A percentile compares a stretch with the other conserved stretches of the same genome.
Evolutionary conservation across 1,140 invertebrate genomes (phyloP).

Genomic region (Leptinotarsa defecta): DNA sequence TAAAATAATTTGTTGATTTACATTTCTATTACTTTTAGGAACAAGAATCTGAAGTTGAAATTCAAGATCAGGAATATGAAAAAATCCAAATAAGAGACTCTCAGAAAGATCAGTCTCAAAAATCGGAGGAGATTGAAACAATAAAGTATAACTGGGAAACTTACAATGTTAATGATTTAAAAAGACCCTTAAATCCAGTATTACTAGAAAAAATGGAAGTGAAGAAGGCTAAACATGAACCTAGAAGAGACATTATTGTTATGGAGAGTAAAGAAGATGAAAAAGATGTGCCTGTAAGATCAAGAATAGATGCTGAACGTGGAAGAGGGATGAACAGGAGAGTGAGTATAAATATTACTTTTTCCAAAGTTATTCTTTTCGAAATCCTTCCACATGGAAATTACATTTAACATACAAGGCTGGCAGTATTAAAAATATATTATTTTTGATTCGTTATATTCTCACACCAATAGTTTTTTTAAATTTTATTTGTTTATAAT

Average conservation of each 20-base stretch:
- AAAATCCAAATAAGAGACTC: no score
- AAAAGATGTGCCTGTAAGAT: constrained; percentile 6
- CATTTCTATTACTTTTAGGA: no score
- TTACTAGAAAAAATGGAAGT: neutral
- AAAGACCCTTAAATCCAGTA: constrained; percentile 16
- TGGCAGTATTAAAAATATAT: no score
- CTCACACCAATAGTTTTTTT: neutral
- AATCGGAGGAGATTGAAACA: no score
- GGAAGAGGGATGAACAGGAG: constrained; percentile 10
- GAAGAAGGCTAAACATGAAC: neutral
- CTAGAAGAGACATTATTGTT: constrained; percentile 9
- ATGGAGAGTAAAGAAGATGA: constrained; percentile 13
- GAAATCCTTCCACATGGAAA: no score
- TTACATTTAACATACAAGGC: no score
- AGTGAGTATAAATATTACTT: neutral
- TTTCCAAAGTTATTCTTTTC: no score
- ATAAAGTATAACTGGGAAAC: neutral
- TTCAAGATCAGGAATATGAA: no score
- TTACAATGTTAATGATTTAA: constrained; percentile 12
- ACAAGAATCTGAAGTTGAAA: no score
- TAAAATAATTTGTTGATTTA: no score
- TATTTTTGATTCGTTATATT: no score
- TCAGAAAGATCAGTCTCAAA: no score
- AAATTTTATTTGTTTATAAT: neutral
- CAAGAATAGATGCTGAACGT: constrained; percentile 12